Evolutionary conservation across 1,140 invertebrate genomes (phyloP).

Genomic region (Drosophila saltans): DNA sequence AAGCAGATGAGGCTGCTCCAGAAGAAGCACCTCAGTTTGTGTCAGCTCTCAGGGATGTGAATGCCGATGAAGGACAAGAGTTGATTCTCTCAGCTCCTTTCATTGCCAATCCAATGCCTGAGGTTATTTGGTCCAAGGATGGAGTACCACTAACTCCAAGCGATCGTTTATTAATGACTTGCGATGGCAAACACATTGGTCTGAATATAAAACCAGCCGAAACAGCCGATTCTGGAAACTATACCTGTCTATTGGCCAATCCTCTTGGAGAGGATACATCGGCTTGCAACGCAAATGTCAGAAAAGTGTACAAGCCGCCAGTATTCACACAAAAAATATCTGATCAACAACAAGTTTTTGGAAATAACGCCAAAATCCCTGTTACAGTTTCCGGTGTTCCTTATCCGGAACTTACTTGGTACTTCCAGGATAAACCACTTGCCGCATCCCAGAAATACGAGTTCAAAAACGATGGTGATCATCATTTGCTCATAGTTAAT

Average conservation of each 20-base stretch:
- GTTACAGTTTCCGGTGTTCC: slow-evolving; percentile 94
- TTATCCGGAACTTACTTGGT: slow-evolving; percentile 93
- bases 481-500: slow-evolving; percentile 89
- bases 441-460: slow-evolving; percentile 88
- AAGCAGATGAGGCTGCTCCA: slow-evolving; percentile 85
- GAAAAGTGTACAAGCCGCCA: slow-evolving; percentile 92
- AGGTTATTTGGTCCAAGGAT: slow-evolving; percentile 93
- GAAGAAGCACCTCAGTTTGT: slow-evolving; percentile 91
- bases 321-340: slow-evolving; percentile 92
- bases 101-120: slow-evolving; percentile 93
- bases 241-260: slow-evolving; percentile 90
- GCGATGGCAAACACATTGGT: slow-evolving; percentile 91
- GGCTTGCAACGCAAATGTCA: slow-evolving; percentile 88
- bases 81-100: slow-evolving; percentile 88
- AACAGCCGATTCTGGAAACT: slow-evolving; percentile 90
- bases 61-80: slow-evolving; percentile 90
- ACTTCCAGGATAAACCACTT: slow-evolving; percentile 89
- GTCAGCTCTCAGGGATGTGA: slow-evolving; percentile 88
- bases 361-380: slow-evolving; percentile 91
- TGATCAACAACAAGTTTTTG: slow-evolving; percentile 92
- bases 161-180: slow-evolving; percentile 88
- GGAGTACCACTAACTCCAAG: slow-evolving; percentile 87
- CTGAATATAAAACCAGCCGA: slow-evolving; percentile 89
- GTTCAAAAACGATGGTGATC: slow-evolving; percentile 88
- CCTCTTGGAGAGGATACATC: slow-evolving; percentile 89